These are phyloP conservation scores for Malachius bipustulatus DNA, from an alignment of 2,888 invertebrate genomes.

Conservation along the genomic window DNA sequence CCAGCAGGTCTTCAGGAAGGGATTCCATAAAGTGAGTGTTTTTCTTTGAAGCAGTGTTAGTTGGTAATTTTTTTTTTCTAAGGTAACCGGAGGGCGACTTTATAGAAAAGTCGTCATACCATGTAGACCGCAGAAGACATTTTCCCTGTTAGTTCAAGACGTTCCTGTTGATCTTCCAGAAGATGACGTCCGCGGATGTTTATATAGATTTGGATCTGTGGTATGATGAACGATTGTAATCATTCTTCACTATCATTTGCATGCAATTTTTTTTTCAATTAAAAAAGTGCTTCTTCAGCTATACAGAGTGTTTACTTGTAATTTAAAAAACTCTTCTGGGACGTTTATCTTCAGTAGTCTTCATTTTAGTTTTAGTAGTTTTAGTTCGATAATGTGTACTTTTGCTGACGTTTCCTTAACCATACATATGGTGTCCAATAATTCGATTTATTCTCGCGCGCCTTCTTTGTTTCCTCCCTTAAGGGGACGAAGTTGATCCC, in stretches of 20 bases:
- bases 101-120: constrained; percentile 80
- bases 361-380: too few relatives aligned
- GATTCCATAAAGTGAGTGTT: constrained; percentile 50
- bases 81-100: constrained; percentile 71
- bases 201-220: constrained; percentile 64
- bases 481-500: too few relatives aligned
- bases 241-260: constrained; percentile 1
- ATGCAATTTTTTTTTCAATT: too few relatives aligned
- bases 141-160: constrained; percentile 70
- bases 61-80: constrained; percentile 17
- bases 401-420: too few relatives aligned
- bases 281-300: too few relatives aligned
- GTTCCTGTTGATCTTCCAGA: constrained; percentile 76
- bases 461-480: too few relatives aligned
- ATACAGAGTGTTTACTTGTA: too few relatives aligned
- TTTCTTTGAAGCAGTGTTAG: background rate
- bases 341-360: too few relatives aligned
- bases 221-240: constrained; percentile 31
- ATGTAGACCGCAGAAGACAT: constrained; percentile 79
- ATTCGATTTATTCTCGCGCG: too few relatives aligned
- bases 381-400: too few relatives aligned
- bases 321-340: too few relatives aligned
- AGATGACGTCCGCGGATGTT: constrained; percentile 57
- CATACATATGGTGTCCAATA: too few relatives aligned
- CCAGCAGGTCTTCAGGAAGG: constrained; percentile 75